A percentile compares a stretch with the other conserved stretches of the same genome.
Conservation (phyloP, 2,113 vertebrate species). For the Pedetes capensis region DNA sequence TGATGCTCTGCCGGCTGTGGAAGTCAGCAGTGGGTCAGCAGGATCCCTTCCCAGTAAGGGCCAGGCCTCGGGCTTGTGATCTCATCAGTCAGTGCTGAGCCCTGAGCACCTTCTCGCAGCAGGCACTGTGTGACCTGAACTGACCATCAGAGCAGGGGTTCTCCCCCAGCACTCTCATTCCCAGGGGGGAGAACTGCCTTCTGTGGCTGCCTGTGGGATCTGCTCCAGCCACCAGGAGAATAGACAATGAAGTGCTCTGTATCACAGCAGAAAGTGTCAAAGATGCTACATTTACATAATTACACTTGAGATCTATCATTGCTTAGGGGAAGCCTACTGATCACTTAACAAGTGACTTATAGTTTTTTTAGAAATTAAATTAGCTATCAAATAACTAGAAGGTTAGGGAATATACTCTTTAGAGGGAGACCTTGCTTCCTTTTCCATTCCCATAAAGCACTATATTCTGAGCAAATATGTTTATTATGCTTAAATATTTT, state of each 20-base stretch:
- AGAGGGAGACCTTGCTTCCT: background rate
- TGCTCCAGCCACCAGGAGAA: background rate
- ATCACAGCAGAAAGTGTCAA: background rate
- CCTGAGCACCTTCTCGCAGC: background rate
- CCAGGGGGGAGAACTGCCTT: background rate
- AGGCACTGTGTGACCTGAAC: background rate
- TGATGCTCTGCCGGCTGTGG: background rate
- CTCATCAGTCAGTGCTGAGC: background rate
- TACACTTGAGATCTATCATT: background rate
- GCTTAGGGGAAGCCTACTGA: background rate
- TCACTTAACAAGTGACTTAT: background rate
- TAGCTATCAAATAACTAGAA: constrained; percentile 31
- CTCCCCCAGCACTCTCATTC: background rate
- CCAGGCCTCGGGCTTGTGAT: background rate
- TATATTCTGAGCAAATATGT: background rate
- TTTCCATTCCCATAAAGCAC: background rate
- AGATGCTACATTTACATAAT: background rate
- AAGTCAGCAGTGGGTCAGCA: background rate
- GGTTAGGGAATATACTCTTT: background rate
- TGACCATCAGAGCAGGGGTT: too few relatives aligned
- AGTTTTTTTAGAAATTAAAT: background rate
- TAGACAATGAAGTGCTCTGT: constrained; percentile 15
- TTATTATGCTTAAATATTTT: background rate
- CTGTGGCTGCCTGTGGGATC: background rate
- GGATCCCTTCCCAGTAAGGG: background rate